Conservation (phyloP, 2,797 vertebrate genomes). For the Acanthurus leucopareius region DNA sequence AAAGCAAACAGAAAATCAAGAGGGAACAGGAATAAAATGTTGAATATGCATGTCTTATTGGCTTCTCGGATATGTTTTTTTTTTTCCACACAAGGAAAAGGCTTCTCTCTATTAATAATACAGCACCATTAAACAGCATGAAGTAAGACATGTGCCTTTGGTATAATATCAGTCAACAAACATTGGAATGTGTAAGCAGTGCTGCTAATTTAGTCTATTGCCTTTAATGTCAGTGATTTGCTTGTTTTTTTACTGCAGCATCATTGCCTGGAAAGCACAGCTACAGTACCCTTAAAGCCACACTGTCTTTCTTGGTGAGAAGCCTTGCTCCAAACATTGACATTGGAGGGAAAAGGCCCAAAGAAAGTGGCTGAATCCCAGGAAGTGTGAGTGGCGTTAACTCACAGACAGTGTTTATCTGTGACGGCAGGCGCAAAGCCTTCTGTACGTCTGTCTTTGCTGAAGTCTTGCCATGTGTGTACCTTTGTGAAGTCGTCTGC, state of each 20-base stretch:
- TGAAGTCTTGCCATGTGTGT: slow-evolving; percentile 64
- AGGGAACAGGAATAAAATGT: slow-evolving; percentile 32
- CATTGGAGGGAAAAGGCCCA: slow-evolving; percentile 36
- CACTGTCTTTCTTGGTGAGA: slow-evolving; percentile 35
- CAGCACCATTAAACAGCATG: not conserved
- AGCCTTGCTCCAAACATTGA: slow-evolving; percentile 58
- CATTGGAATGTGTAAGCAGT: not conserved
- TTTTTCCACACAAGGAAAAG: not conserved
- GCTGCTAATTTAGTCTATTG: not conserved
- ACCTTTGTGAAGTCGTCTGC: slow-evolving; percentile 60
- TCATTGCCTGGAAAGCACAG: not conserved
- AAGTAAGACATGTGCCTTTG: not conserved
- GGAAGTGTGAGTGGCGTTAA: slow-evolving; percentile 50
- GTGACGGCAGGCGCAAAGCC: slow-evolving; percentile 52
- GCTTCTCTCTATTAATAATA: not conserved
- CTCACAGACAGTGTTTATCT: slow-evolving; percentile 64
- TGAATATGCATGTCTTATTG: slow-evolving; percentile 60
- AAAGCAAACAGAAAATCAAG: slow-evolving; percentile 48
- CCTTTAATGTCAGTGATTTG: slow-evolving; percentile 7
- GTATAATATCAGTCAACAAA: not conserved
- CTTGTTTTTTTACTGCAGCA: not conserved
- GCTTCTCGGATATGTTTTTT: slow-evolving; percentile 9
- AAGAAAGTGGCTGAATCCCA: slow-evolving; percentile 41
- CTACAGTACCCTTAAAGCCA: not conserved
- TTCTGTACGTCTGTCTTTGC: slow-evolving; percentile 64